These are phyloP conservation scores for Epicampocera succincta DNA, from an alignment of 2,888 invertebrate genomes.

Conservation along the genomic window DNA sequence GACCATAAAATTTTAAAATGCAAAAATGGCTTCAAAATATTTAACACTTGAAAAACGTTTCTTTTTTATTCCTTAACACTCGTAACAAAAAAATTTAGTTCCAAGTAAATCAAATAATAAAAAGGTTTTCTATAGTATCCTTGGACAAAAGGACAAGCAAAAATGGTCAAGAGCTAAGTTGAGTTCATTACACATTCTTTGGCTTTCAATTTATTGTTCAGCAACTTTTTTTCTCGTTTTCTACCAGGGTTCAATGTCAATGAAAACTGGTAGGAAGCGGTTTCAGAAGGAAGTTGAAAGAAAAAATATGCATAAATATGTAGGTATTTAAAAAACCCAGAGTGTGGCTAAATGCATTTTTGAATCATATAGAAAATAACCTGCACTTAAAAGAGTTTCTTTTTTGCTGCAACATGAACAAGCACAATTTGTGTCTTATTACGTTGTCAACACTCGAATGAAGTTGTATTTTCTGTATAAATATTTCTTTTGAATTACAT, in stretches of 20 bases:
- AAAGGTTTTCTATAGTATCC: slow-evolving; percentile 1
- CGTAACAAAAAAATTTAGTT: neutral
- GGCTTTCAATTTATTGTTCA: slow-evolving; percentile 18
- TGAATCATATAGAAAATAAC: slow-evolving; percentile 47
- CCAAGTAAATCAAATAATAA: slow-evolving; percentile 21
- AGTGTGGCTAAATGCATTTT: neutral
- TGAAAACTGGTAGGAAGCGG: slow-evolving; percentile 16
- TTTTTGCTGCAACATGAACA: neutral
- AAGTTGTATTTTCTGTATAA: slow-evolving; percentile 16
- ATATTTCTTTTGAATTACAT: slow-evolving; percentile 36
- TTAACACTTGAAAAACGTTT: slow-evolving; percentile 55
- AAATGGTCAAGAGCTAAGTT: slow-evolving; percentile 43
- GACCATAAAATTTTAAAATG: slow-evolving; percentile 67
- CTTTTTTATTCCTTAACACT: slow-evolving; percentile 8
- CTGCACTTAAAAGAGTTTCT: slow-evolving; percentile 31
- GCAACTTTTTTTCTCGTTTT: neutral
- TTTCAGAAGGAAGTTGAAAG: slow-evolving; percentile 8
- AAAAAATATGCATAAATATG: slow-evolving; percentile 17
- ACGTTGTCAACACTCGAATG: slow-evolving; percentile 28
- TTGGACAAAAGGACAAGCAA: neutral
- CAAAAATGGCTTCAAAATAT: slow-evolving; percentile 64
- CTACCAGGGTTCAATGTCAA: slow-evolving; percentile 54
- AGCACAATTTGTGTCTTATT: slow-evolving; percentile 20
- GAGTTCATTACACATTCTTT: slow-evolving; percentile 19
- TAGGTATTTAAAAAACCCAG: no score